Percentiles rank a stretch among this genome's conserved stretches.
Conservation (phyloP, 2,888 invertebrate species). For the Amaurobius ferox region DNA sequence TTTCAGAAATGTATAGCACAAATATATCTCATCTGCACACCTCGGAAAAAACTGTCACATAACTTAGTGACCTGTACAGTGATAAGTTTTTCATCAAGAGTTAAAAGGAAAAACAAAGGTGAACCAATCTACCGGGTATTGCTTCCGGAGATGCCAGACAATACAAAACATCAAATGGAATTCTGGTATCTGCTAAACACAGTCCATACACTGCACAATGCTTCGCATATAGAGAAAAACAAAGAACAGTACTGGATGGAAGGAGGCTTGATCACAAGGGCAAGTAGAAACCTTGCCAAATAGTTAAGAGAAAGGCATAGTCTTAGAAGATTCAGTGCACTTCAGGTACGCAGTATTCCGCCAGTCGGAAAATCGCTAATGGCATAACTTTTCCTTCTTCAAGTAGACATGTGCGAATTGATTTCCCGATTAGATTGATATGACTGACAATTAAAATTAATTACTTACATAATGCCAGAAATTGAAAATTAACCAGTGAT, state of each 20-base stretch:
- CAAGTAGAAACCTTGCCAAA: constrained; percentile 55
- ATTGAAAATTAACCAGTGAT: constrained; percentile 1
- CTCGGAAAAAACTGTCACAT: constrained; percentile 37
- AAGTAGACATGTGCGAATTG: constrained; percentile 6
- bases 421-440: constrained; percentile 48
- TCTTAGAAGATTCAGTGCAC: constrained; percentile 69
- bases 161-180: constrained; percentile 68
- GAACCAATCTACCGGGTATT: constrained; percentile 32
- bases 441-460: constrained; percentile 39
- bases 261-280: constrained; percentile 72
- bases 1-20: constrained; percentile 68
- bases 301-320: constrained; percentile 66
- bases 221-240: constrained; percentile 40
- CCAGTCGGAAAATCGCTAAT: constrained; percentile 41
- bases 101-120: constrained; percentile 27
- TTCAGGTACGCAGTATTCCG: constrained; percentile 70
- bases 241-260: constrained; percentile 71
- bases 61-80: constrained; percentile 58
- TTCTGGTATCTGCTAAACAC: constrained; percentile 58
- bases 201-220: constrained; percentile 54
- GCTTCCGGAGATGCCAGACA: constrained; percentile 39
- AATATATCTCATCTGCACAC: constrained; percentile 68
- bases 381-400: constrained; percentile 33
- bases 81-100: constrained; percentile 39
- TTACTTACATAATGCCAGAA: constrained; percentile 54